A percentile compares a stretch with the other conserved stretches of the same genome.
phyloP scores from a whole-genome alignment of 2,888 invertebrate species.

The Sepioteuthis lessoniana region DNA sequence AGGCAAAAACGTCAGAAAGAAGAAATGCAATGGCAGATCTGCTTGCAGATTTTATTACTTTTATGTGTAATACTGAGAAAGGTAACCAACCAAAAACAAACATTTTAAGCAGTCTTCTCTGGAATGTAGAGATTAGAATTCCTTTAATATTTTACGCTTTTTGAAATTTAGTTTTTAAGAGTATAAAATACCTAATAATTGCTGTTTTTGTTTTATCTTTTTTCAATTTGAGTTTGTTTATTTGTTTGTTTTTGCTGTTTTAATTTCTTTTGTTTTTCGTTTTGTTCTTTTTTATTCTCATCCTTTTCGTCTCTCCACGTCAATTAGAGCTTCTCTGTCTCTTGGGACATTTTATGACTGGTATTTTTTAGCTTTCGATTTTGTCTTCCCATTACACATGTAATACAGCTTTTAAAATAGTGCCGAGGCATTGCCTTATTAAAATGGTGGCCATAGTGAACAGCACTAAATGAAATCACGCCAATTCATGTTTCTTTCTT shows the following conservation, averaged over 20 bases:
- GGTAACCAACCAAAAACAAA: background rate
- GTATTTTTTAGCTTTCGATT: background rate
- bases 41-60: background rate
- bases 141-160: conserved; percentile 33
- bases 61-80: background rate
- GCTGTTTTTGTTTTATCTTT: background rate
- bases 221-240: no score
- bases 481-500: background rate
- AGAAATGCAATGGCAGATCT: no score
- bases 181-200: conserved; percentile 33
- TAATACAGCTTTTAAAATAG: conserved; percentile 9
- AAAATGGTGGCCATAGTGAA: background rate
- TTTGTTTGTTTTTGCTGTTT: no score
- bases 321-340: conserved; percentile 1
- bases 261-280: background rate
- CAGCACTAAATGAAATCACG: background rate
- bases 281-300: background rate
- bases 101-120: background rate
- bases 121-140: conserved; percentile 33
- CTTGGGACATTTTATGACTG: background rate
- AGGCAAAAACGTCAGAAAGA: background rate
- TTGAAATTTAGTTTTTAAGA: background rate
- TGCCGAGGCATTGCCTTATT: background rate
- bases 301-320: background rate
- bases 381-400: conserved; percentile 12